Evolutionary conservation across 2,113 vertebrate genomes (phyloP).

Genomic region (Pyxicephalus adspersus): DNA sequence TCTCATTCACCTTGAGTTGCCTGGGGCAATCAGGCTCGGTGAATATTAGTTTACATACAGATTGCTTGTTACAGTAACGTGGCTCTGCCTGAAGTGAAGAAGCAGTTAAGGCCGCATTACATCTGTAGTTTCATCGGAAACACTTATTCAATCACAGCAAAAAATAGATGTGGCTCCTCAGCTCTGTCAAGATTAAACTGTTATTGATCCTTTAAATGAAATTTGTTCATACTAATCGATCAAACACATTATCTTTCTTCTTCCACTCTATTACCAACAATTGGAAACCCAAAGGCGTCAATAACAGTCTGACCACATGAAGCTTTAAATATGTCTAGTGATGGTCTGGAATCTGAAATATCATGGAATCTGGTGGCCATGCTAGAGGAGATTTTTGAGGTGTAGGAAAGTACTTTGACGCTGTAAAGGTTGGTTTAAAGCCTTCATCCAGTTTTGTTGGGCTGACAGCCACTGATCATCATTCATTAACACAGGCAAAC

Average conservation of each 20-base stretch:
- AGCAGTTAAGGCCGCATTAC: conserved; percentile 74
- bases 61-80: conserved; percentile 79
- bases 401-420: not conserved
- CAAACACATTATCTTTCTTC: conserved; percentile 95
- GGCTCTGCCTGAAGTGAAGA: conserved; percentile 74
- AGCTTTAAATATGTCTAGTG: conserved; percentile 75
- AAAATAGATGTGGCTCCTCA: conserved; percentile 93
- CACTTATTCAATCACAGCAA: conserved; percentile 93
- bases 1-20: conserved; percentile 78
- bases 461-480: too few species aligned
- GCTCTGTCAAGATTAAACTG: conserved; percentile 97
- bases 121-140: conserved; percentile 76
- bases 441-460: too few species aligned
- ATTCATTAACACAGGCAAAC: too few species aligned
- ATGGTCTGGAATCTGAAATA: conserved; percentile 59
- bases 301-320: conserved; percentile 83
- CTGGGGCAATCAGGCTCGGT: conserved; percentile 76
- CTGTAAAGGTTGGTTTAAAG: too few species aligned
- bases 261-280: conserved; percentile 94
- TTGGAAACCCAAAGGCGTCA: conserved; percentile 87
- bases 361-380: conserved; percentile 3
- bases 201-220: conserved; percentile 99
- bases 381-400: not conserved
- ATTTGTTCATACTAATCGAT: conserved; percentile 99
- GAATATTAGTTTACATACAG: conserved; percentile 90